Evolutionary conservation across 1,140 invertebrate species (phyloP).

Genomic region (Cyrtorhinus lividipennis): DNA sequence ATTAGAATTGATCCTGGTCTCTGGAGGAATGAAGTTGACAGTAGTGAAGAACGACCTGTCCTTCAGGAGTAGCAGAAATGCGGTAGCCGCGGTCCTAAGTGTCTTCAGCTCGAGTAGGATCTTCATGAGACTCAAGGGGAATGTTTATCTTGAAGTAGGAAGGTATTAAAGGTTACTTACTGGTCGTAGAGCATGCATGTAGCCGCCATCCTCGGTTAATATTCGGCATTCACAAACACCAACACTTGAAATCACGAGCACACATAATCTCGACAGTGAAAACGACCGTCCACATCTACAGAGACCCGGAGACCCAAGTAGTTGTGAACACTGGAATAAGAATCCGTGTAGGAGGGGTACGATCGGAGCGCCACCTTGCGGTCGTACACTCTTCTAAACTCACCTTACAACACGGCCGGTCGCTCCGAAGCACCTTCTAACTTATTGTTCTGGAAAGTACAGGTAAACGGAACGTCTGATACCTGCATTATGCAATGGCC

Average conservation of each 20-base stretch:
- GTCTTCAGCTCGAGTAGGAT: too few relatives aligned
- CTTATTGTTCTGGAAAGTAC: neutral
- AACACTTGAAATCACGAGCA: neutral
- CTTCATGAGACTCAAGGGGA: too few relatives aligned
- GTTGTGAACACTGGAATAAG: neutral
- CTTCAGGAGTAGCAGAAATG: neutral
- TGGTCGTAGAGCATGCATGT: slow-evolving; percentile 10
- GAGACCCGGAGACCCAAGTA: neutral
- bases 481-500: too few relatives aligned
- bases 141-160: too few relatives aligned
- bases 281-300: neutral
- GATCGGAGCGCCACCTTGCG: neutral
- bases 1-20: too few relatives aligned
- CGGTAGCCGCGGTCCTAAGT: too few relatives aligned
- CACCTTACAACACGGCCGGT: neutral
- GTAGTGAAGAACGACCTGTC: too few relatives aligned
- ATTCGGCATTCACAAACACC: neutral
- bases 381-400: neutral
- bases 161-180: neutral
- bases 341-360: neutral
- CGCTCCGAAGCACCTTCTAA: neutral
- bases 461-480: neutral
- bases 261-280: neutral
- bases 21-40: too few relatives aligned
- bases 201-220: neutral